phyloP scores from a whole-genome alignment of 2,113 vertebrate genomes.

The Pagrus major region DNA sequence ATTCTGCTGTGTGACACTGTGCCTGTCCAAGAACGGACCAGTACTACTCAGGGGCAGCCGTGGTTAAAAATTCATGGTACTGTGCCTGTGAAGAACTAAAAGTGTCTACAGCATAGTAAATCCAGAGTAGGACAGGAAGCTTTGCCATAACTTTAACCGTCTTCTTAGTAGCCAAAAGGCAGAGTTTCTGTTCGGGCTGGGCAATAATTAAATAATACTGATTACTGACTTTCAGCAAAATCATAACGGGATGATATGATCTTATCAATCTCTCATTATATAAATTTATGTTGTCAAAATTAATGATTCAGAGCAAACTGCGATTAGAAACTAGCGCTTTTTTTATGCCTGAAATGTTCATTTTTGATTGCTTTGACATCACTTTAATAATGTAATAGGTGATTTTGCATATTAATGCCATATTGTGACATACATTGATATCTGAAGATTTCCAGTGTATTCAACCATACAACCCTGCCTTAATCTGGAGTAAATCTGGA shows the following conservation, averaged over 20 bases:
- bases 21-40: slow-evolving; percentile 32
- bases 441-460: background rate
- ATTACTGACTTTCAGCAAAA: background rate
- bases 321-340: background rate
- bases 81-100: background rate
- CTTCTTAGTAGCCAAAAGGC: background rate
- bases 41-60: slow-evolving; percentile 16
- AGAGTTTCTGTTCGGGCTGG: background rate
- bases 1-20: slow-evolving; percentile 33
- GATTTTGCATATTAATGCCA: background rate
- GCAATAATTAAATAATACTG: background rate
- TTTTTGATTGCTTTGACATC: background rate
- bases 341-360: background rate
- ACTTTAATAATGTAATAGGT: background rate
- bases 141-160: background rate
- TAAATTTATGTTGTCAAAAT: too few species aligned
- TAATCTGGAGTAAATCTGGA: slow-evolving; percentile 20
- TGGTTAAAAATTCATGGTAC: slow-evolving; percentile 27
- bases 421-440: background rate
- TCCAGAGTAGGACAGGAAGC: background rate
- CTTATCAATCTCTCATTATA: background rate
- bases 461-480: background rate
- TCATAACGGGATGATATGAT: background rate
- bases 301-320: background rate
- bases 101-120: too few species aligned